Base-by-base conservation (phyloP, 1,140 invertebrate genomes). In the Aethina tumida region DNA sequence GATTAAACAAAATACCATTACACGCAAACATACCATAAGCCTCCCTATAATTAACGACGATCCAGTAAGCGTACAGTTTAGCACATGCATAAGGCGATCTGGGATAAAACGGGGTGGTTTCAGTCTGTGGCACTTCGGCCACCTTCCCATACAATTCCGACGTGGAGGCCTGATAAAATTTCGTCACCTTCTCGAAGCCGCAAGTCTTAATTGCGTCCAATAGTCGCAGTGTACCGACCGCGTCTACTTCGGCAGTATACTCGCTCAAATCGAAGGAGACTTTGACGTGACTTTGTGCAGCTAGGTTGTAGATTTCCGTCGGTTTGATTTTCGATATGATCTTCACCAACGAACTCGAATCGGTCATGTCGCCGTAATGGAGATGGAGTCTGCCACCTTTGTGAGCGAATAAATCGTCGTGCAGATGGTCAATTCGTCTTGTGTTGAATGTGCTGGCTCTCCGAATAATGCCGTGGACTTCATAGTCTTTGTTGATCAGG, bases 351-450 rank as follows among this genome's bases (percentile, higher is more conserved):
- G 92, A 96, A 45, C 91, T 93, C 20, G 90, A 94, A 63, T 99
- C 97, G 0, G 94, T 99, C 76, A 99, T 82, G 57, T 99, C 97
- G 18, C 97, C 97, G 70, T 99, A 99, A 64, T 99, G 97, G 2
- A 99, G 69, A 51, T 91, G 84, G 84, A 98, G 94, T 50, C 72
- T 73, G 0, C 83, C 88, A 39, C 80, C 76, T 33, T 75, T 76
- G 63, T 96, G 92, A 28, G 81, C 77, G 29, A 79, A 75, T 1
- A 84, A 83, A 65, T 98, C 81, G 2, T 77, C 81, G 67, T 99
- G 98, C 25, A 99, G 67, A 71, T 99, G 96, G 53, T 96, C 81
- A 45, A 99, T 98, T 47, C 96, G 71, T 3, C 75, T 77, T 1
- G 96, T 99, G 61, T 99, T 99, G 57, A 99, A 99, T 0, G 90